Evolutionary conservation across 2,888 invertebrate genomes (phyloP).

Genomic region (Ctena decussata): DNA sequence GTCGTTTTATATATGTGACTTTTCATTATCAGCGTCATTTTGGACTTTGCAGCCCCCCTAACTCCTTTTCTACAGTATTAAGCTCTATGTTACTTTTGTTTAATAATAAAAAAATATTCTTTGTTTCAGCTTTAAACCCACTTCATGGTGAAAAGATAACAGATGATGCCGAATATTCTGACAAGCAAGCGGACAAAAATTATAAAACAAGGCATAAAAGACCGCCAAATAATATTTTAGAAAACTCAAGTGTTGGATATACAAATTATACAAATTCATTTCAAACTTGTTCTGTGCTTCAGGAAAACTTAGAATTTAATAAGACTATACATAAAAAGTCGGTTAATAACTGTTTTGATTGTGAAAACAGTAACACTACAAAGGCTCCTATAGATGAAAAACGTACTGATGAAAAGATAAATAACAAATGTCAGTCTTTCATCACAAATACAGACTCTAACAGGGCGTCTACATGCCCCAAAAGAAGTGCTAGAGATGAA

Average conservation of each 20-base stretch:
- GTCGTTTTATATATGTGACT: too few relatives aligned
- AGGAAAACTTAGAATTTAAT: not conserved
- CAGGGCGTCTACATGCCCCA: too few relatives aligned
- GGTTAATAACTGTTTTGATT: not conserved
- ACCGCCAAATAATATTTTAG: too few relatives aligned
- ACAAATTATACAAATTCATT: not conserved
- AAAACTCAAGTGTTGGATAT: not conserved
- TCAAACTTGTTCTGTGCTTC: not conserved
- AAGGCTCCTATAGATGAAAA: not conserved
- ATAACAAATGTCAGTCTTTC: not conserved
- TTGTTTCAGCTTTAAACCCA: not conserved
- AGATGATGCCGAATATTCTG: not conserved
- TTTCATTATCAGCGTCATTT: too few relatives aligned
- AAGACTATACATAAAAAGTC: not conserved
- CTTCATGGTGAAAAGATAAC: not conserved
- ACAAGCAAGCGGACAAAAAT: not conserved
- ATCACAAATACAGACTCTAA: not conserved
- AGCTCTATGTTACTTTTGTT: too few relatives aligned
- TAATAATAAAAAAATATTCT: too few relatives aligned
- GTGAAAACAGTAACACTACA: not conserved
- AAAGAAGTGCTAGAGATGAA: not conserved
- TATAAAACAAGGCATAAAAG: not conserved
- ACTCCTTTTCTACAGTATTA: too few relatives aligned
- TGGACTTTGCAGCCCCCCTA: too few relatives aligned
- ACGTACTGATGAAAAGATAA: not conserved